Base-by-base conservation (phyloP, 2,888 invertebrate species). In the Hyposoter dolosus region DNA sequence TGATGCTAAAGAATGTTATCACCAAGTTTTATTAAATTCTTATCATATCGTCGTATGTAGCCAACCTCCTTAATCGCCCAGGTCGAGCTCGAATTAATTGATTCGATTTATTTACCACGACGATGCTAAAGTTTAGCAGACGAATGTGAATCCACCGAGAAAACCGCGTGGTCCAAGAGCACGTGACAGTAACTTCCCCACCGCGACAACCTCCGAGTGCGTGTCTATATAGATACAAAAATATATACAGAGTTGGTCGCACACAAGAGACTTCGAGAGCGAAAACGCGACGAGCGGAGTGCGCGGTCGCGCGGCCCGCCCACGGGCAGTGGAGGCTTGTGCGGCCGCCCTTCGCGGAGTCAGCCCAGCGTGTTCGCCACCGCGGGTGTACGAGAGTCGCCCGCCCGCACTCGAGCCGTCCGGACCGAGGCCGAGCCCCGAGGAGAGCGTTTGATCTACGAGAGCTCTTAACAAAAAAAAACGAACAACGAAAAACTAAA, bases 291-390 rank as follows among this genome's bases (percentile, higher is more conserved):
- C 43, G 75, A 78, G 60, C 80, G 45, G 85, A 89, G 88, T 89
- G 88, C 91, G 93, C 93, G 92, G 92, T 90, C 90, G 92, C 93
- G 92, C 92, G 93, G 91, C 90, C 93, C 93, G 93, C 93, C 93
- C 93, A 93, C 93, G 87, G 90, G 87, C 86, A 68, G 92, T 91
- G 90, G 90, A 86, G 88, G 90, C 83, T 82, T 87, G 92, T 89
- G 89, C 86, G 83, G 92, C 91, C 92, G 93, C 92, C 92, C 91
- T 90, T 89, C 89, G 88, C 88, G 83, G 89, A 90, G 89, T 90
- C 83, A 72, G 82, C 86, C 56, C 86, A 79, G 82, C 90, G 91
- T 91, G 91, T 88, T 86, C 82, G 66, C 86, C 84, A 84, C 89
- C 89, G 88, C 89, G 88, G 81, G 85, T 88, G 86, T 88, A 87